Evolutionary conservation across 2,113 vertebrate species (phyloP).

Genomic region (Eudorcas thomsonii): DNA sequence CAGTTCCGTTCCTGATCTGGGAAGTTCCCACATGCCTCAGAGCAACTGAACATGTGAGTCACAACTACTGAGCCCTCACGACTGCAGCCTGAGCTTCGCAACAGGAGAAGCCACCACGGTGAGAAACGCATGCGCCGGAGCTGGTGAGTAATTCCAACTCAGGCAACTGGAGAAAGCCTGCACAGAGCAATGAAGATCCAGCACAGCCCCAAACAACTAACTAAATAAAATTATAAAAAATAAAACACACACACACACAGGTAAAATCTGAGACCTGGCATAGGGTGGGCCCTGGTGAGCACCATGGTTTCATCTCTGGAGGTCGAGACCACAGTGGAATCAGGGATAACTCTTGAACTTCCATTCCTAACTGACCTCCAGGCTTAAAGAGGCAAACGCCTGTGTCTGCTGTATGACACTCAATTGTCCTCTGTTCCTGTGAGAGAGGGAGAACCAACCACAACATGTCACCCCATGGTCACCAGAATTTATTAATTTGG

Average conservation of each 20-base stretch:
- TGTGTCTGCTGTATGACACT: not conserved
- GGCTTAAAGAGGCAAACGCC: not conserved
- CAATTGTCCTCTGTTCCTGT: not conserved
- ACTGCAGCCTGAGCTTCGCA: not conserved
- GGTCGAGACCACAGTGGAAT: not conserved
- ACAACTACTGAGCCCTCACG: not conserved
- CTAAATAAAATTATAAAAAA: not conserved
- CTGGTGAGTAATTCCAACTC: not conserved
- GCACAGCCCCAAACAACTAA: not conserved
- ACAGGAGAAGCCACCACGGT: not conserved
- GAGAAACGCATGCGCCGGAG: fast-evolving
- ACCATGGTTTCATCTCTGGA: not conserved
- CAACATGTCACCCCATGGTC: not conserved
- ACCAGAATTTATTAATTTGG: not conserved
- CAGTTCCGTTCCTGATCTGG: not conserved
- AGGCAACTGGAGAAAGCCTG: not conserved
- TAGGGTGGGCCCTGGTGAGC: fast-evolving
- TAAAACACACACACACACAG: not conserved
- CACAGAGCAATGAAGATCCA: not conserved
- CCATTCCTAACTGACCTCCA: not conserved
- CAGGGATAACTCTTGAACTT: not conserved
- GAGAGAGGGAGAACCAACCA: not conserved
- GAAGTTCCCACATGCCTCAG: not conserved
- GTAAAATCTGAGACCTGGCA: not conserved
- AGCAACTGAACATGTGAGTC: not conserved